These are phyloP conservation scores for Popillia japonica DNA, from an alignment of 1,140 invertebrate species.

Conservation along the genomic window DNA sequence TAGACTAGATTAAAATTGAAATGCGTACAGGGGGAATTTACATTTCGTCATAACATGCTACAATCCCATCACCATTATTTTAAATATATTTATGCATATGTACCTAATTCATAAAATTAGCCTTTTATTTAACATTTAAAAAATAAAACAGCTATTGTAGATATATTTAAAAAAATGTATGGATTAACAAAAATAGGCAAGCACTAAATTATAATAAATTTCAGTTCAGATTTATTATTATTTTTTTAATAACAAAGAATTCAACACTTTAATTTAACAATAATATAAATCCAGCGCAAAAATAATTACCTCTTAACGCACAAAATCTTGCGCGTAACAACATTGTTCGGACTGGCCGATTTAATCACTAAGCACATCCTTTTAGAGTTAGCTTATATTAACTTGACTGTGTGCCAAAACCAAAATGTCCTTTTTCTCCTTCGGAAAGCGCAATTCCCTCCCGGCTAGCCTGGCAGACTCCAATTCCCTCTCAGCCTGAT, in stretches of 20 bases:
- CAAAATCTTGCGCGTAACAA: slow-evolving; percentile 1
- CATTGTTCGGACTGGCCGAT: slow-evolving; percentile 40
- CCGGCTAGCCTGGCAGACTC: slow-evolving; percentile 90
- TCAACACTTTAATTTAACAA: slow-evolving; percentile 42
- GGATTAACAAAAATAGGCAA: not conserved
- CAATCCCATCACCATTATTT: slow-evolving; percentile 1
- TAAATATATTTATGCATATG: no score
- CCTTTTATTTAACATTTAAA: slow-evolving; percentile 1
- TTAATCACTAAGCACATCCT: not conserved
- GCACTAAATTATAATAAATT: not conserved
- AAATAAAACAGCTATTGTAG: not conserved
- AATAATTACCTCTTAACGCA: no score
- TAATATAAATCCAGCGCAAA: slow-evolving; percentile 32
- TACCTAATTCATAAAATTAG: not conserved
- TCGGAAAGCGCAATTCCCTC: slow-evolving; percentile 90
- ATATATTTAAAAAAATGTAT: slow-evolving; percentile 12
- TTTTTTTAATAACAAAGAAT: slow-evolving; percentile 12
- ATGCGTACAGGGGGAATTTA: not conserved
- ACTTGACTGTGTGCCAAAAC: slow-evolving; percentile 86
- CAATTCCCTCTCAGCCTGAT: slow-evolving; percentile 85
- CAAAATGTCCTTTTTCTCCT: slow-evolving; percentile 95
- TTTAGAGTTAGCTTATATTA: slow-evolving; percentile 59
- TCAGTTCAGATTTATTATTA: not conserved
- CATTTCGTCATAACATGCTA: not conserved
- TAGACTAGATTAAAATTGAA: slow-evolving; percentile 28